Evolutionary conservation across 37 sponge, comb jelly and placozoan genomes (phyloP).

Genomic region (Mnemiopsis leidyi): DNA sequence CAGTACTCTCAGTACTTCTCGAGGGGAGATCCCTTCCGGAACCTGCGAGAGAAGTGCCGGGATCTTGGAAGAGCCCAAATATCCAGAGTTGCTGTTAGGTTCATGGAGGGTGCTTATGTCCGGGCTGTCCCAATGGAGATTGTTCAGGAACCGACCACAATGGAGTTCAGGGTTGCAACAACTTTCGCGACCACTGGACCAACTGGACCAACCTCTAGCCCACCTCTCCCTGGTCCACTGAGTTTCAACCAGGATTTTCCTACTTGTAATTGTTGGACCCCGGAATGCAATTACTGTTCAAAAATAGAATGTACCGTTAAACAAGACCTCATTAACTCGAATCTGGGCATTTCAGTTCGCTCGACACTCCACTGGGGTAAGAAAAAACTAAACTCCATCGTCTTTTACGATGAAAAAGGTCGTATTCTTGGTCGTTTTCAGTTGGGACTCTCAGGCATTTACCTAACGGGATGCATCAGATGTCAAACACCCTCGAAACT

Average conservation of each 20-base stretch:
- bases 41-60: neutral
- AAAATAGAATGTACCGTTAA: neutral
- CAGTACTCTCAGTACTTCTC: neutral
- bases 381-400: neutral
- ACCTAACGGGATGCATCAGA: neutral
- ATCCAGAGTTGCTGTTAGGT: neutral
- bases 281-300: neutral
- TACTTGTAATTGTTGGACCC: neutral
- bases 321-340: neutral
- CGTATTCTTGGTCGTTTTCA: neutral
- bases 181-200: neutral
- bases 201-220: neutral
- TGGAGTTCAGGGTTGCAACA: neutral
- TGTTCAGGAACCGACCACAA: neutral
- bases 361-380: neutral
- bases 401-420: neutral
- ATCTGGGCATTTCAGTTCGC: neutral
- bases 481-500: neutral
- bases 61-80: neutral
- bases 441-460: neutral
- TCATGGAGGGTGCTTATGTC: neutral
- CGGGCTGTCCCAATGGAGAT: neutral
- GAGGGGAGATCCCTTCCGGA: neutral
- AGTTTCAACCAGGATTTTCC: neutral
- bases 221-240: neutral